Base-by-base conservation (phyloP, 2,797 vertebrate species). In the Pygocentrus nattereri region DNA sequence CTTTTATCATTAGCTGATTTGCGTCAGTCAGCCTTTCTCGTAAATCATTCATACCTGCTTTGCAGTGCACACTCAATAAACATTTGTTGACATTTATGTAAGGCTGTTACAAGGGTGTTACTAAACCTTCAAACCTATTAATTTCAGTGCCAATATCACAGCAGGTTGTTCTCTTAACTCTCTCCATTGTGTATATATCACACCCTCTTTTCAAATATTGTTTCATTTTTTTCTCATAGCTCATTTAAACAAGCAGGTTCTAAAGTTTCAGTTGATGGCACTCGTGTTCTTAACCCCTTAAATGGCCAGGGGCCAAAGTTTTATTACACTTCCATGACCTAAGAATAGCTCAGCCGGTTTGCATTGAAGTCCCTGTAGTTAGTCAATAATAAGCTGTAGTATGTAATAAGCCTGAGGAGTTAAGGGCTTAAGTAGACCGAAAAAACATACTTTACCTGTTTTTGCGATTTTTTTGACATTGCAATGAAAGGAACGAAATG, bases 1-100 rank as follows among this genome's bases (percentile, higher is more conserved):
- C 23, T 75, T 65, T 44, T 78, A 21, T 74, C 62, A 70, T 80
- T 72, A 70, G 30, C 47, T 44, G 0, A 83, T 79, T 41, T 61
- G 27, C 38, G 12, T 76, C 44, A 71, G 6, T 21, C 16, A 27
- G 30, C 25, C 18, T 31, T 38, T 34, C 44, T 49, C 19, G n/a
- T 23, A 23, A 61, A 52, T 52, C 47, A 78, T 77, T 78, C 34
- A 68, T 69, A 58, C n/a, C 49, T 74, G 50, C 25, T 30, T 83
- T 77, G 19, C 18, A 59, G 31, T 19, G 0, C 25, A 1, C n/a
- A 18, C 41, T 58, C 19, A 30, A 0, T n/a, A 30, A 74, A 79
- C 13, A 18, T 61, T 47, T 59, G 70, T 34, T 59, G 38, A 74
- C 44, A 5, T 49, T 74, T 54, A 61, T 38, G 44, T 30, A 67